Evolutionary conservation across 2,888 invertebrate species (phyloP).

Genomic region (Venustoraphidia nigricollis): DNA sequence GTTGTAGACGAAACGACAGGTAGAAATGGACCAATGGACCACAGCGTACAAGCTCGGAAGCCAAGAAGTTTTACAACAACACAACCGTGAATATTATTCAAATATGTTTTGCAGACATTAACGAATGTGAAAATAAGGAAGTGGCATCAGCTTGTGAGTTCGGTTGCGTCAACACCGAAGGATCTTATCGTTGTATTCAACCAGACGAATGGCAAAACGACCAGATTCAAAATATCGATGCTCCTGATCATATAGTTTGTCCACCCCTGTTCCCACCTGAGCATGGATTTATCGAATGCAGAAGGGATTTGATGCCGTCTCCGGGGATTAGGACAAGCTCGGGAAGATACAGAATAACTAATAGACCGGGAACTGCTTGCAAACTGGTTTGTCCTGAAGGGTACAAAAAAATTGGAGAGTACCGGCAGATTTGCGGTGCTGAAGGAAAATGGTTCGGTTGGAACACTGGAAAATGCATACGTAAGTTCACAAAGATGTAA

Average conservation of each 20-base stretch:
- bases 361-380: slow-evolving; percentile 32
- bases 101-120: slow-evolving; percentile 32
- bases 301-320: slow-evolving; percentile 17
- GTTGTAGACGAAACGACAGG: no score
- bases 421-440: slow-evolving; percentile 27
- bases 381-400: slow-evolving; percentile 30
- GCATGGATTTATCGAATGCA: slow-evolving; percentile 31
- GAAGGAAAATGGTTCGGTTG: slow-evolving; percentile 31
- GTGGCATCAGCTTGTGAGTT: slow-evolving; percentile 25
- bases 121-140: slow-evolving; percentile 41
- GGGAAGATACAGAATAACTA: slow-evolving; percentile 22
- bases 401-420: slow-evolving; percentile 28
- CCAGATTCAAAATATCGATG: slow-evolving; percentile 9
- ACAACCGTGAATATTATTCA: no score
- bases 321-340: slow-evolving; percentile 15
- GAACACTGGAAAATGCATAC: slow-evolving; percentile 28
- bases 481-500: slow-evolving; percentile 19
- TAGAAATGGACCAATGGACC: no score
- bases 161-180: slow-evolving; percentile 46
- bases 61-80: no score
- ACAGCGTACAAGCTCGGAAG: no score
- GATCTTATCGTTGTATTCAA: slow-evolving; percentile 37
- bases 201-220: slow-evolving; percentile 14
- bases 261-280: slow-evolving; percentile 28
- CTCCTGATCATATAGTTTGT: slow-evolving; percentile 20